Percentiles rank a stretch among this genome's conserved stretches.
phyloP scores from a whole-genome alignment of 2,797 vertebrate genomes.

The Helarctos malayanus region DNA sequence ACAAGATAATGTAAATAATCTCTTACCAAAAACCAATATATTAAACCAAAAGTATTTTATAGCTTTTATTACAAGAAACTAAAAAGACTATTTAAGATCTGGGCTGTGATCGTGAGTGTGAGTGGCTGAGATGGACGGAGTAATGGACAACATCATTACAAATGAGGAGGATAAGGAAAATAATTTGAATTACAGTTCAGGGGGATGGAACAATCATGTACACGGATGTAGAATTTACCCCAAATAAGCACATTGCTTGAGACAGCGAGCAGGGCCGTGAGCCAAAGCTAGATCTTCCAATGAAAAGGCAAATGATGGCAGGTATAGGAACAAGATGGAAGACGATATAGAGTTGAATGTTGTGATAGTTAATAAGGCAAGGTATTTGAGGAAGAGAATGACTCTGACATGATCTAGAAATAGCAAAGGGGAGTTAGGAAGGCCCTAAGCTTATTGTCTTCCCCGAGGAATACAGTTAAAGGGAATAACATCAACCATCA shows the following conservation, averaged over 20 bases:
- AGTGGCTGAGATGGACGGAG: not conserved
- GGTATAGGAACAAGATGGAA: not conserved
- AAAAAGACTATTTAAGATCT: not conserved
- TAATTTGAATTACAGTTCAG: not conserved
- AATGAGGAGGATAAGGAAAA: not conserved
- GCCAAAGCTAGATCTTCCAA: not conserved
- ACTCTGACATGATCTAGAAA: not conserved
- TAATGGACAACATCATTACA: not conserved
- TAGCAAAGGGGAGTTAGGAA: not conserved
- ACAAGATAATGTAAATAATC: slow-evolving; percentile 87
- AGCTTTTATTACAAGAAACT: not conserved
- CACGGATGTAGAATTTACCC: not conserved
- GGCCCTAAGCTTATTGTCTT: not conserved
- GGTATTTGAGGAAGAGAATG: not conserved
- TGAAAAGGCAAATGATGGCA: not conserved
- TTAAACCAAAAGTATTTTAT: slow-evolving; percentile 87
- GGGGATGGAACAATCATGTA: not conserved
- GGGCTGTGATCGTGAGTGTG: not conserved
- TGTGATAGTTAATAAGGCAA: not conserved
- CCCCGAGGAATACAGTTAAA: not conserved
- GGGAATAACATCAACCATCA: not conserved
- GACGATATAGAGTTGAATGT: not conserved
- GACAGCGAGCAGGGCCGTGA: not conserved
- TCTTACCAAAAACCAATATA: slow-evolving; percentile 87
- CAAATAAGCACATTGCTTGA: not conserved